Evolutionary conservation across 2,113 vertebrate species (phyloP).

Genomic region (Semnopithecus entellus): DNA sequence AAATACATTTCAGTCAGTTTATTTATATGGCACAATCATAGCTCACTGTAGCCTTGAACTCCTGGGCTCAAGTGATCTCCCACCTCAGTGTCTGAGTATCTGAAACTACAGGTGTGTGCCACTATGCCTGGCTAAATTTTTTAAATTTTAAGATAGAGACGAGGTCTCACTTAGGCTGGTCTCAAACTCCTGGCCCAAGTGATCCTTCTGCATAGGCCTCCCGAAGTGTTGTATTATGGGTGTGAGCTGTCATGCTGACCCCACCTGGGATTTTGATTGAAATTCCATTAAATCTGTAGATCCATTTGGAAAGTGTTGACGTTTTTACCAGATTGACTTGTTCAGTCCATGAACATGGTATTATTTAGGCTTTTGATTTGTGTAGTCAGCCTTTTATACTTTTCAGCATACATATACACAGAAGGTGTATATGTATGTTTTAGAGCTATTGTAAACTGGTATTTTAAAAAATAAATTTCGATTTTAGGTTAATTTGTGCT

Average conservation of each 20-base stretch:
- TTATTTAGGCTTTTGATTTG: not conserved
- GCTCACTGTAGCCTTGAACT: no score
- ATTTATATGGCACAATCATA: not conserved
- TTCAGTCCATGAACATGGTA: not conserved
- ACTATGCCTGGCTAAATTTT: no score
- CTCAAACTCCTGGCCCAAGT: no score
- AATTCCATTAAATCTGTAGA: not conserved
- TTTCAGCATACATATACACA: not conserved
- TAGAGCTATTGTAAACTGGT: not conserved
- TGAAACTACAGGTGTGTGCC: no score
- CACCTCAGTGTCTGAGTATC: no score
- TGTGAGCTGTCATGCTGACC: no score
- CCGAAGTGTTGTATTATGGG: no score
- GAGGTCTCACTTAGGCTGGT: no score
- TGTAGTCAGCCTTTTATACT: not conserved
- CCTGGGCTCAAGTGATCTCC: no score
- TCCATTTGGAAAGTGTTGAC: not conserved
- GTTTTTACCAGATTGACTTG: not conserved
- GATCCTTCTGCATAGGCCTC: no score
- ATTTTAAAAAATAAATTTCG: not conserved
- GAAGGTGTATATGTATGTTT: not conserved
- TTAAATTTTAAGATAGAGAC: no score
- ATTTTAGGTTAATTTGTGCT: not conserved
- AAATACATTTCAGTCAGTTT: not conserved
- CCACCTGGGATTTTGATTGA: not conserved